A percentile compares a stretch with the other conserved stretches of the same genome.
Conservation (phyloP, 2,797 vertebrate genomes). For the Lemur catta region DNA sequence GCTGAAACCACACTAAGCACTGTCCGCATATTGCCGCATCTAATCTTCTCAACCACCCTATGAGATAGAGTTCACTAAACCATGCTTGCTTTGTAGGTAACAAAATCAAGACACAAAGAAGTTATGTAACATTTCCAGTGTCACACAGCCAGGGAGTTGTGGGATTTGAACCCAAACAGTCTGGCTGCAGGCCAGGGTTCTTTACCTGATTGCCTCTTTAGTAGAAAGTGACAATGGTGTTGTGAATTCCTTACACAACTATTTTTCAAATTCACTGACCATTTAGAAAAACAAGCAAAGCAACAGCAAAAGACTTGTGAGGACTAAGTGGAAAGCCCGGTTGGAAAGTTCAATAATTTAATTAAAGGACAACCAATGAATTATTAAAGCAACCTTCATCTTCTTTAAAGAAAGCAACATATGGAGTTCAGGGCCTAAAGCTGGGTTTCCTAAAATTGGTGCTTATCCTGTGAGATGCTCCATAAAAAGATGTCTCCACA, state of each 20-base stretch:
- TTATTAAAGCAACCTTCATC: neutral
- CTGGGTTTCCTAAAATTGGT: neutral
- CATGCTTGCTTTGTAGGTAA: too few relatives aligned
- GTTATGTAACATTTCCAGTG: neutral
- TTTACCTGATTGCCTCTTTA: neutral
- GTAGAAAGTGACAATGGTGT: neutral
- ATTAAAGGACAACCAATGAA: neutral
- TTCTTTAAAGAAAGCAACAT: neutral
- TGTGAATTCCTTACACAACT: neutral
- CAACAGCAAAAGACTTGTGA: neutral
- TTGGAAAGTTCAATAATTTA: neutral
- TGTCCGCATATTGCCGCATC: neutral
- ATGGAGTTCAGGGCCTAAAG: neutral
- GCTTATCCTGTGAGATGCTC: fast-evolving
- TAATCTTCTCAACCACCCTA: neutral
- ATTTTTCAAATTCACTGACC: neutral
- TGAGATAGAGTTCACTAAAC: neutral
- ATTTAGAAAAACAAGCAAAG: neutral
- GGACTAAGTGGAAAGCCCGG: neutral
- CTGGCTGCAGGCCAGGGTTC: neutral
- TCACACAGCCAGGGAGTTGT: neutral
- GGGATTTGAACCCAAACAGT: neutral
- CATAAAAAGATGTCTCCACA: neutral
- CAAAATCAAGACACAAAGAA: neutral
- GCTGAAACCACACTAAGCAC: neutral